These are phyloP conservation scores for Cherax quadricarinatus DNA, from an alignment of 1,140 invertebrate genomes.

Conservation along the genomic window DNA sequence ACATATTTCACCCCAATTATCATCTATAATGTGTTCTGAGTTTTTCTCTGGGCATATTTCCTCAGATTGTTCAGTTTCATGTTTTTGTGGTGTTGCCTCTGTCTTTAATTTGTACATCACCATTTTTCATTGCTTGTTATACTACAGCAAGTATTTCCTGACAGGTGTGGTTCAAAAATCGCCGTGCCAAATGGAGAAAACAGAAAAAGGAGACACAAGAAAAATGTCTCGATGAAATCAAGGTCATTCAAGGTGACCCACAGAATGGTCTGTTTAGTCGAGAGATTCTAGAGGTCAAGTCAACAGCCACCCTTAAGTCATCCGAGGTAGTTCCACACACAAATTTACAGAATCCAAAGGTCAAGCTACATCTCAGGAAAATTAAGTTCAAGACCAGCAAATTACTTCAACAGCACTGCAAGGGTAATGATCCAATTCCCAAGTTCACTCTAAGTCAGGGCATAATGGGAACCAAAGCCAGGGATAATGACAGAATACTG, in stretches of 20 bases:
- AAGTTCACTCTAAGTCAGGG: not conserved
- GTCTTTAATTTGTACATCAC: too few relatives aligned
- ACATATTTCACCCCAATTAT: too few relatives aligned
- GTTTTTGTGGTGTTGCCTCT: too few relatives aligned
- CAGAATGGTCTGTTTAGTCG: not conserved
- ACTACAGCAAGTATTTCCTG: too few relatives aligned
- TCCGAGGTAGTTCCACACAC: not conserved
- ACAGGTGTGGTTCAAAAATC: constrained; percentile 39
- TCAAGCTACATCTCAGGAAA: not conserved
- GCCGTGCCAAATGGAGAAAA: constrained; percentile 24
- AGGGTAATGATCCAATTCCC: not conserved
- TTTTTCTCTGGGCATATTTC: too few relatives aligned
- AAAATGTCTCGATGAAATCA: not conserved
- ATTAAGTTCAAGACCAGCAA: not conserved
- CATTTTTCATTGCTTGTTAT: too few relatives aligned
- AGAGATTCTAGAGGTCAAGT: not conserved
- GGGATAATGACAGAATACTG: not conserved
- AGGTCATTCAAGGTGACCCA: not conserved
- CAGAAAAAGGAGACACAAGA: constrained; percentile 22
- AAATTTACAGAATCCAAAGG: not conserved
- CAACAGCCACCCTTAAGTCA: not conserved
- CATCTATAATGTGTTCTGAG: too few relatives aligned
- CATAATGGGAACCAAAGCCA: not conserved
- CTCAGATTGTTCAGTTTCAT: too few relatives aligned
- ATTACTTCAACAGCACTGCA: not conserved